Conservation (phyloP, 2,797 vertebrate species). For the Acanthis flammea region DNA sequence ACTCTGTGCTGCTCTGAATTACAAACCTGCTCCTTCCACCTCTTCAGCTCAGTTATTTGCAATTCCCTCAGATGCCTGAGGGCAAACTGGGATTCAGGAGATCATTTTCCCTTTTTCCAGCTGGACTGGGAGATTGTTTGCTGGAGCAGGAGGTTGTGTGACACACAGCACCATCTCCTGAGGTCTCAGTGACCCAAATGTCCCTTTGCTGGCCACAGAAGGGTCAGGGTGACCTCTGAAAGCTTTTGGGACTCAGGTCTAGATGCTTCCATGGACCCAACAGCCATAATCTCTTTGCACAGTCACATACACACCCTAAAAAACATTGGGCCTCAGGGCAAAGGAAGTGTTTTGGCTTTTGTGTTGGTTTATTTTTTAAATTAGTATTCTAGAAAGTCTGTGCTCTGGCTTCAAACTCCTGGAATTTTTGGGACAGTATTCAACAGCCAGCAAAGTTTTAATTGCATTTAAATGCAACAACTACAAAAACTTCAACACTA, state of each 20-base stretch:
- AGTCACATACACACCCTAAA: neutral
- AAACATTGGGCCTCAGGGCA: neutral
- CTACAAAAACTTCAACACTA: neutral
- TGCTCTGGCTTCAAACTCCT: neutral
- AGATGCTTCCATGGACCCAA: neutral
- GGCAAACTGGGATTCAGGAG: neutral
- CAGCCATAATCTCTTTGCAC: neutral
- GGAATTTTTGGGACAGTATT: neutral
- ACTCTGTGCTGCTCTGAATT: neutral
- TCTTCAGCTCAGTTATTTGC: neutral
- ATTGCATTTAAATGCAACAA: neutral
- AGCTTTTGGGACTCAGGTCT: neutral
- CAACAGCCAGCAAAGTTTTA: neutral
- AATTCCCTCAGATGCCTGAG: neutral
- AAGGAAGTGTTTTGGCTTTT: neutral
- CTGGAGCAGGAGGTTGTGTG: neutral
- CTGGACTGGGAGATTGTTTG: neutral
- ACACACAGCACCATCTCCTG: neutral
- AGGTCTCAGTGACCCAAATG: neutral
- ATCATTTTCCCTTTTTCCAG: neutral
- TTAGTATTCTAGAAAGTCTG: neutral
- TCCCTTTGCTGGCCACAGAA: neutral
- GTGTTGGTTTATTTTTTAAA: neutral
- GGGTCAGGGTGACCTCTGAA: conserved; percentile 25
- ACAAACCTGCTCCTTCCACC: neutral